Percentiles rank a stretch among this genome's conserved stretches.
These are phyloP conservation scores for Acrocera orbiculus DNA, from an alignment of 2,888 invertebrate species.

Conservation along the genomic window DNA sequence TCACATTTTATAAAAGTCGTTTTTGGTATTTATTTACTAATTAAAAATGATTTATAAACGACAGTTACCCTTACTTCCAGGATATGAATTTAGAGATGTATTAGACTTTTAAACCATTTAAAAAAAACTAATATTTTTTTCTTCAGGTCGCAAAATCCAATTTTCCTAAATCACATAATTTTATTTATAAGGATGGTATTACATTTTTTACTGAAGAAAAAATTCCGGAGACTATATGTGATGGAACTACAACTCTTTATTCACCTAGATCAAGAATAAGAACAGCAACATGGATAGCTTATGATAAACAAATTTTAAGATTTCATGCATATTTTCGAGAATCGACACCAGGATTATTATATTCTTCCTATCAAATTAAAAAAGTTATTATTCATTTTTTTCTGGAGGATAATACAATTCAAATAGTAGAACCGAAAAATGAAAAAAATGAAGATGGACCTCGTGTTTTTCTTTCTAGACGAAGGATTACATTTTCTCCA, in stretches of 20 bases:
- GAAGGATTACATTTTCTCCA: conserved; percentile 58
- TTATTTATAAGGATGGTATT: conserved; percentile 41
- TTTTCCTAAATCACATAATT: conserved; percentile 43
- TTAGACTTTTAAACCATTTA: too few relatives aligned
- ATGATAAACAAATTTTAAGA: conserved; percentile 60
- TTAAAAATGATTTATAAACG: too few relatives aligned
- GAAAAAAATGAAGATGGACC: conserved; percentile 74
- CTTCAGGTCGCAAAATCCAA: conserved; percentile 42
- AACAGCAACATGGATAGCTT: conserved; percentile 70
- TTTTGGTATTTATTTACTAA: too few relatives aligned
- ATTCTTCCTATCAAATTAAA: conserved; percentile 52
- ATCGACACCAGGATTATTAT: conserved; percentile 49
- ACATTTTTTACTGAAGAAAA: conserved; percentile 43
- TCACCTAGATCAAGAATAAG: conserved; percentile 56
- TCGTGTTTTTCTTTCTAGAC: conserved; percentile 65
- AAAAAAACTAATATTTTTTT: not conserved
- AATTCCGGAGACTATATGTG: conserved; percentile 39
- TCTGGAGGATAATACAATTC: conserved; percentile 82
- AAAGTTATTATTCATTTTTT: conserved; percentile 72
- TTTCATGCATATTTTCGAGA: conserved; percentile 30
- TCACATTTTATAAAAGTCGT: too few relatives aligned
- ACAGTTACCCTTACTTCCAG: too few relatives aligned
- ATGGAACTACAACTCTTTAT: conserved; percentile 50
- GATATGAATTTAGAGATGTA: too few relatives aligned
- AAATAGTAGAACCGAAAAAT: conserved; percentile 64